Evolutionary conservation across 1,140 invertebrate genomes (phyloP).

Genomic region (Drosophila simulans): DNA sequence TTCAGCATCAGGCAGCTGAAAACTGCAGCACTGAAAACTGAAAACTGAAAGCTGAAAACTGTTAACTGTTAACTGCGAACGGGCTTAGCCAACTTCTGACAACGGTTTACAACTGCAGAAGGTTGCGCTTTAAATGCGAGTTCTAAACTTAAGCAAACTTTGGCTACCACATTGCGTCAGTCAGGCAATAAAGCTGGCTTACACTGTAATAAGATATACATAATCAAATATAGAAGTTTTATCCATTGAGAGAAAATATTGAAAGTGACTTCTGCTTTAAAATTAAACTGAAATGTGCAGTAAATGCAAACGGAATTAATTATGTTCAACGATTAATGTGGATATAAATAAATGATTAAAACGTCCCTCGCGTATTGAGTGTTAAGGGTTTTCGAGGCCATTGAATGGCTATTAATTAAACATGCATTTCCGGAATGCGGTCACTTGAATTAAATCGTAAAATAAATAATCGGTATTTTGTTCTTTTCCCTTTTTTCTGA

Average conservation of each 20-base stretch:
- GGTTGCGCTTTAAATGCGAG: constrained; percentile 29
- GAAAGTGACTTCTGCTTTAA: neutral
- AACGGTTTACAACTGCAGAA: constrained; percentile 21
- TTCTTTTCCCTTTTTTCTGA: constrained; percentile 1
- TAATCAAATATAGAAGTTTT: too few species aligned
- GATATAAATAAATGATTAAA: constrained; percentile 11
- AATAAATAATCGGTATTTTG: constrained; percentile 18
- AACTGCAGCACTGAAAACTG: constrained; percentile 14
- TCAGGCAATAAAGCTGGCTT: neutral
- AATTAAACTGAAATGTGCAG: neutral
- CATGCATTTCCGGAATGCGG: constrained; percentile 21
- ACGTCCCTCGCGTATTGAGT: neutral
- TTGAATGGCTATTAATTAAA: constrained; percentile 27
- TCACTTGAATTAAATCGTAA: constrained; percentile 28
- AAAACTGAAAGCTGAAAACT: constrained; percentile 15
- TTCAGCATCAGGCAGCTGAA: constrained; percentile 20
- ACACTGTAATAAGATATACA: too few species aligned
- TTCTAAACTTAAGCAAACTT: constrained; percentile 24
- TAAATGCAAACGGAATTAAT: constrained; percentile 3
- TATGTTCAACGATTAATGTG: constrained; percentile 3
- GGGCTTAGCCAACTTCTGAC: constrained; percentile 52
- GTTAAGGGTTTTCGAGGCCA: constrained; percentile 6
- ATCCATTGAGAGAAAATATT: neutral
- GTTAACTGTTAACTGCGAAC: constrained; percentile 20
- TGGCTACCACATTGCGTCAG: constrained; percentile 7